Base-by-base conservation (phyloP, 2,113 vertebrate species). In the Tor tambroides region DNA sequence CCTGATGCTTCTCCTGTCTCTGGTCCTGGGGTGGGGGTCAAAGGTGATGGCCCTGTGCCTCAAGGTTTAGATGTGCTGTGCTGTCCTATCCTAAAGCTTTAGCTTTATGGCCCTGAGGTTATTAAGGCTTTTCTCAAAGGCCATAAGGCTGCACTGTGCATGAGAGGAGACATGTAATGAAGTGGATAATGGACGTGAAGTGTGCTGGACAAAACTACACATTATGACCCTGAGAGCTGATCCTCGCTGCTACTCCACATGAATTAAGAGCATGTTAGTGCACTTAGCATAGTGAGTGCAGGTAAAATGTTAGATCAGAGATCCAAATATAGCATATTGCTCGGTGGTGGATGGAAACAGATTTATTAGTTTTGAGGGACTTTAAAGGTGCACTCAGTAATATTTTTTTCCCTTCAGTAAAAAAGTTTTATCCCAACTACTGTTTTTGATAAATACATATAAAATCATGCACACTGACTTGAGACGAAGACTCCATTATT, bases 171-270 rank as follows among this genome's bases (percentile, higher is more conserved):
- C 49, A 59, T 80, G 85, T 81, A 74, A 81, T 81, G 78, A 86
- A 86, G 78, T 72, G 76, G 76, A 80, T 86, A 86, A 86, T 86
- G 85, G 85, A 71, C 43, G 8, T 86, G 85, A 41, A 79, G 85
- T 80, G 30, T 49, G 30, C 85, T 71, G 85, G 43, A 86, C 85
- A 80, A 80, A 71, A 46, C 76, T 15, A 35, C 43, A 19, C 63
- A 38, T 35, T 69, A 80, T 51, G 77, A 54, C 76, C n/a, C 75
- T 80, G 85, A 51, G 61, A 46, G 26, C 85, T 54, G 63, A 69
- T 80, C 61, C 85, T 79, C 7, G 51, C 23, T 14, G 5, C 61
- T 38, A 19, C 14, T 28, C 38, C 23, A 15, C 76, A 71, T 49
- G 59, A 65, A 69, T 67, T 12, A 61, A 83, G 43, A 69, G 63